Evolutionary conservation across 37 sponge, comb jelly and placozoan genomes (phyloP).

Genomic region (Mnemiopsis leidyi): DNA sequence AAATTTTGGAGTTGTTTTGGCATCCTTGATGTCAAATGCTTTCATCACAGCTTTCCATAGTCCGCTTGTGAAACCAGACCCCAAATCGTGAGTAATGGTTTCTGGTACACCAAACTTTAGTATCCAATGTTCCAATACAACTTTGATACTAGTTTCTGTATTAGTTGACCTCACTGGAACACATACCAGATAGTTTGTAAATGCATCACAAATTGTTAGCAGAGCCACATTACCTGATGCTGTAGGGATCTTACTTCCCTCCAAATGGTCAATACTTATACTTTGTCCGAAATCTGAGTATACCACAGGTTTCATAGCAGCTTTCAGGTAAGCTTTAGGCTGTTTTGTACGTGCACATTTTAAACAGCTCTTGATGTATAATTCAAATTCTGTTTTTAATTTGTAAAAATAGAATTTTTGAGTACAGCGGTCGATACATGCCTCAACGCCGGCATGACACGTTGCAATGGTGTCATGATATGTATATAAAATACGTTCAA

Average conservation of each 20-base stretch:
- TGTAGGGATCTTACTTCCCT: constrained; percentile 23
- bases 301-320: constrained; percentile 26
- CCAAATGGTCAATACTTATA: not conserved
- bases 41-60: constrained; percentile 56
- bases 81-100: not conserved
- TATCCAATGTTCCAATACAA: constrained; percentile 6
- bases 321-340: constrained; percentile 2
- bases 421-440: not conserved
- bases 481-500: constrained; percentile 20
- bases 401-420: constrained; percentile 54
- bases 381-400: not conserved
- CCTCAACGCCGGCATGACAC: constrained; percentile 18
- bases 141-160: constrained; percentile 26
- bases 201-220: constrained; percentile 13
- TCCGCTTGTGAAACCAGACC: constrained; percentile 9
- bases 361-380: constrained; percentile 16
- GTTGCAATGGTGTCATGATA: constrained; percentile 38
- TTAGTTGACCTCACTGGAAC: constrained; percentile 29
- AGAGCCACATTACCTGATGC: constrained; percentile 29
- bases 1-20: constrained; percentile 21
- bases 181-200: constrained; percentile 20
- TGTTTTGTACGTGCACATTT: constrained; percentile 48
- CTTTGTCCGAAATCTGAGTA: constrained; percentile 7
- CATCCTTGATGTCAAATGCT: constrained; percentile 47
- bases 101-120: not conserved